Evolutionary conservation across 2,113 vertebrate species (phyloP), one percentile per base, ranked within the genome.

Genomic region (Rutilus rutilus): DNA sequence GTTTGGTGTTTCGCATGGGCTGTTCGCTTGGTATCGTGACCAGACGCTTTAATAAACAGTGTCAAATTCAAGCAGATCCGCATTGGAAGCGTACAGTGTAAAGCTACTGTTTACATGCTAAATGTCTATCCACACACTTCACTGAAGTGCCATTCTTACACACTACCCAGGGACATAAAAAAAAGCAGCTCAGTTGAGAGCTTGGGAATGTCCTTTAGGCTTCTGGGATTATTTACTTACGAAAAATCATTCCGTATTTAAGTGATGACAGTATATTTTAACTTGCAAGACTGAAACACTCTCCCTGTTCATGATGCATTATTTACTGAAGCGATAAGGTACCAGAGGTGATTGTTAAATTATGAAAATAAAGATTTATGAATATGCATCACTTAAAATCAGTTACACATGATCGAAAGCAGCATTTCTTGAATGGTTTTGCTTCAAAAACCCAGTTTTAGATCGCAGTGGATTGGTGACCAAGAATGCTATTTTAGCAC

Each of bases 241-340:
- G 14, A 78, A 45, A 42, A 39, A 25, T 14, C 14, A 27, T 74
- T 60, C 69, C 2, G 27, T 50, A 10, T 52, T 54, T 71, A 10
- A 9, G n/a, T n/a, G 67, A 60, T 59, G 36, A 54, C 11, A 6
- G 42, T 33, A 30, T 64, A 23, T 79, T 10, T 52, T 17, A 8
- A 62, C 15, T 52, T 52, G 7, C 25, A 36, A 19, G 12, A 47
- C 65, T 71, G 6, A 30, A 62, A 52, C 27, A 36, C 10, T 67
- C 45, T 74, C 80, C 10, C 4, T 84, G 69, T 81, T 75, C 12
- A 54, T 82, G 74, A 50, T 59, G 76, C 76, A 21, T 45, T 17
- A 30, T 69, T 12, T 42, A 25, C 23, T 17, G 67, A 42, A 71
- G 33, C 19, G 10, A 23, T 36, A 10, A 21, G 33, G 17, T 39